These are phyloP conservation scores for Melipona bicolor DNA, from an alignment of 2,888 invertebrate species.

Conservation along the genomic window DNA sequence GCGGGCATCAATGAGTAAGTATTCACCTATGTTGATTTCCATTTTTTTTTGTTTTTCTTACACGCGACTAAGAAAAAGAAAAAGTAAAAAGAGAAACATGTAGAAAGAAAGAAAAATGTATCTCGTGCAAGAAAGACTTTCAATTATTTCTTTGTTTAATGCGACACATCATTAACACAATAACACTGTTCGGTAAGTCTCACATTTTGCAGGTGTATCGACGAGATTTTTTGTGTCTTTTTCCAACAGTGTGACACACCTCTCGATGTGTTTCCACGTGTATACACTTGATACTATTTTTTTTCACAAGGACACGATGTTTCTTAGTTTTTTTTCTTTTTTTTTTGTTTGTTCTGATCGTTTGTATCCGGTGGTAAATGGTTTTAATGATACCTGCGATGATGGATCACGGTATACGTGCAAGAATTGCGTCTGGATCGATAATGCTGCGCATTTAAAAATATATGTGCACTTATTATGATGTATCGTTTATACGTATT, in stretches of 20 bases:
- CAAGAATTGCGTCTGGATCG: slow-evolving; percentile 23
- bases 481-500: slow-evolving; percentile 35
- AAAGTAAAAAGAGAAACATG: neutral
- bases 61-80: neutral
- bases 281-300: slow-evolving; percentile 9
- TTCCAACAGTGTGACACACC: slow-evolving; percentile 16
- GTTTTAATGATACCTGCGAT: slow-evolving; percentile 2
- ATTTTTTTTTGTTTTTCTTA: neutral
- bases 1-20: slow-evolving; percentile 83
- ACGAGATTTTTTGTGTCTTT: slow-evolving; percentile 25
- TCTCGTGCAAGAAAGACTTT: slow-evolving; percentile 29
- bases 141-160: slow-evolving; percentile 60
- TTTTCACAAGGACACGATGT: slow-evolving; percentile 9
- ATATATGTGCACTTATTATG: slow-evolving; percentile 47
- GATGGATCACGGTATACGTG: slow-evolving; percentile 19
- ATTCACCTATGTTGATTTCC: neutral
- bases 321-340: neutral
- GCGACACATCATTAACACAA: slow-evolving; percentile 64
- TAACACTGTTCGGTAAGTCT: slow-evolving; percentile 64
- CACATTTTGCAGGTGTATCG: slow-evolving; percentile 31
- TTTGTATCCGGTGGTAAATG: neutral
- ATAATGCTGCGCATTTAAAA: slow-evolving; percentile 40
- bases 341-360: neutral
- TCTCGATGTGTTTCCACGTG: slow-evolving; percentile 5
- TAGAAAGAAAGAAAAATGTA: neutral